Base-by-base conservation (phyloP, 1,140 invertebrate species). In the Pseudomyrmex dendroicus region DNA sequence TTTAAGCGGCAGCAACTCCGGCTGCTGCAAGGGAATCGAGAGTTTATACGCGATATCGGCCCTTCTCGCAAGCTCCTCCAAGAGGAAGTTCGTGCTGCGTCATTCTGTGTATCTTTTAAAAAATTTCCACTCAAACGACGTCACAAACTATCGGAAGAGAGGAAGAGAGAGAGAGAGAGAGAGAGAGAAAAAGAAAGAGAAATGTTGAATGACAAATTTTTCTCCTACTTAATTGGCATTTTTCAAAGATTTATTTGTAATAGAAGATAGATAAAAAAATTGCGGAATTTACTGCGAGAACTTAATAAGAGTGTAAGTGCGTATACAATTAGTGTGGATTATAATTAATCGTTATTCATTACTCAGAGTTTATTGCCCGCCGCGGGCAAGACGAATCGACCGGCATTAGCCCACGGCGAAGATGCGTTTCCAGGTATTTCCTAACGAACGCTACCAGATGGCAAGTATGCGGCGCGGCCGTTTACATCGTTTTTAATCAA, bases 401-500 rank as follows among this genome's bases (percentile, higher is more conserved):
- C 4, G 54, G 44, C 64, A 80, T 80, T 80, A 80, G 66, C 44
- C 72, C 54, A 48, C 56, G 15, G 22, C 12, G 44, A 61, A 59
- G 56, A 80, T 59, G 66, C 12, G 66, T 80, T 80, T 70, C 20
- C 66, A 80, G 56, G 22, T 72, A 80, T 80, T 70, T 70, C 44
- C 44, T 80, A 80, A 80, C 76, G 54, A 80, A 72, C 52, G 76
- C 76, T 78, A 78, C 54, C 76, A 80, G 64, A 80, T 72, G 46
- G 76, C 46, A 80, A 80, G 66, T 70, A 80, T 61, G 54, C 72
- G 52, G 50, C 57, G 56, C 50, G 57, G 25, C 50, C 56, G 48
- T 57, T 83, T 87, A 87, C 70, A 86, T 83, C 80, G 59, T 86
- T 87, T 87, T 86, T 86, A 86, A 86, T 86, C 83, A 86, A 86